Evolutionary conservation across 2,113 vertebrate genomes (phyloP).

Genomic region (Cynoglossus semilaevis): DNA sequence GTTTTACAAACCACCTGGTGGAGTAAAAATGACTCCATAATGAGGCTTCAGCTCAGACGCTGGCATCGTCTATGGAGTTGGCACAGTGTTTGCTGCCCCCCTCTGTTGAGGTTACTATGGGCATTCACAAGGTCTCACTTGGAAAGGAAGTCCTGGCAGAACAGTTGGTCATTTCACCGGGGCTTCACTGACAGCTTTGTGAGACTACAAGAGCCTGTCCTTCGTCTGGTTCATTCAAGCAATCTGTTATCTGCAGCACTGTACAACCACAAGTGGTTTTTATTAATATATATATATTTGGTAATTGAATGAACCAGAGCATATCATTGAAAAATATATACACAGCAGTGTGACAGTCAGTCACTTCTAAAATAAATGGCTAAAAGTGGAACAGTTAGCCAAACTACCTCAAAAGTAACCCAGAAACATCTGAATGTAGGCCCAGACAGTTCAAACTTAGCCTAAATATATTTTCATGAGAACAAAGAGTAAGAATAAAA

Average conservation of each 20-base stretch:
- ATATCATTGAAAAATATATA: too few relatives aligned
- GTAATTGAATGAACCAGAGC: too few relatives aligned
- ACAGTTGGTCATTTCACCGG: slow-evolving; percentile 2
- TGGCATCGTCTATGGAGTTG: slow-evolving; percentile 2
- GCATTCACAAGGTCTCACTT: slow-evolving; percentile 36
- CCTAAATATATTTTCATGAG: too few relatives aligned
- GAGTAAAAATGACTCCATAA: neutral
- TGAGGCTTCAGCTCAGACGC: neutral
- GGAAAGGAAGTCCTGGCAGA: slow-evolving; percentile 32
- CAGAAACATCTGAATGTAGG: too few relatives aligned
- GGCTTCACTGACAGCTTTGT: slow-evolving; percentile 7
- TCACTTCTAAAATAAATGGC: too few relatives aligned
- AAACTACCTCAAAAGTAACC: too few relatives aligned
- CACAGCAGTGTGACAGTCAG: too few relatives aligned
- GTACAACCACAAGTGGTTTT: neutral
- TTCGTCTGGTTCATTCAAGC: neutral
- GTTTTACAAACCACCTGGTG: neutral
- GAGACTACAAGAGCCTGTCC: neutral
- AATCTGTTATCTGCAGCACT: neutral
- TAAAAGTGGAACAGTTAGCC: too few relatives aligned
- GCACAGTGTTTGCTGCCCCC: slow-evolving; percentile 20
- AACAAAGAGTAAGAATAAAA: too few relatives aligned
- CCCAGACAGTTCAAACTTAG: too few relatives aligned
- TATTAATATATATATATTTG: too few relatives aligned
- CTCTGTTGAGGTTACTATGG: slow-evolving; percentile 32